A percentile compares a stretch with the other conserved stretches of the same genome.
These are phyloP conservation scores for Malurus elegans DNA, from an alignment of 2,113 vertebrate species.

Conservation along the genomic window DNA sequence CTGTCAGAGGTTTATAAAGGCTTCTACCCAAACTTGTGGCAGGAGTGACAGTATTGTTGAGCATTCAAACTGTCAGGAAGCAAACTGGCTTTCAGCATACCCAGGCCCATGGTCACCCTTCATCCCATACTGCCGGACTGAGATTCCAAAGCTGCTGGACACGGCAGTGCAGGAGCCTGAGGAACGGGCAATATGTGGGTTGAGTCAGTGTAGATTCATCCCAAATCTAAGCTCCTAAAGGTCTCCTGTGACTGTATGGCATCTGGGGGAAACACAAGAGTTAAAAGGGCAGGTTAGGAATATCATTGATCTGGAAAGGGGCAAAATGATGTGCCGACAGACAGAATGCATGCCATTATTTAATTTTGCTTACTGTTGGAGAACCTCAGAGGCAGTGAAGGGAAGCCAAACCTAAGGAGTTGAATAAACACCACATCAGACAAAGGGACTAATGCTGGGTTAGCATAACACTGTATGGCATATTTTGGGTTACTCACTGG, in stretches of 20 bases:
- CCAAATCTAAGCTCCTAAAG: not conserved
- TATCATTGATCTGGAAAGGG: not conserved
- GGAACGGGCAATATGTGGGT: not conserved
- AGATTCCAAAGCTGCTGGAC: not conserved
- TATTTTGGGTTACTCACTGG: not conserved
- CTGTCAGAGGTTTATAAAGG: not conserved
- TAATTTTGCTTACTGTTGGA: not conserved
- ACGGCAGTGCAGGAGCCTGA: not conserved
- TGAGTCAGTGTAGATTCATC: not conserved
- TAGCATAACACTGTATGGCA: not conserved
- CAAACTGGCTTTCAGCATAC: not conserved
- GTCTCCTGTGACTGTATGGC: not conserved
- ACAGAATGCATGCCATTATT: fast-evolving
- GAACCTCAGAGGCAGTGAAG: not conserved
- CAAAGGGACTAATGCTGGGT: not conserved
- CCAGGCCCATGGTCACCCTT: not conserved
- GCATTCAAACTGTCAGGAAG: not conserved
- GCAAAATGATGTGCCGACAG: not conserved
- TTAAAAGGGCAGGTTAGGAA: not conserved
- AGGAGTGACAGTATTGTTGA: not conserved
- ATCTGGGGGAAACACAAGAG: not conserved
- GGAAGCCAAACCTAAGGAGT: not conserved
- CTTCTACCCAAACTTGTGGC: not conserved
- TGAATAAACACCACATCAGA: not conserved
- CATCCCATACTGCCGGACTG: fast-evolving